Evolutionary conservation across 1,140 invertebrate species (phyloP).

Genomic region (Drosophila kanapiae): DNA sequence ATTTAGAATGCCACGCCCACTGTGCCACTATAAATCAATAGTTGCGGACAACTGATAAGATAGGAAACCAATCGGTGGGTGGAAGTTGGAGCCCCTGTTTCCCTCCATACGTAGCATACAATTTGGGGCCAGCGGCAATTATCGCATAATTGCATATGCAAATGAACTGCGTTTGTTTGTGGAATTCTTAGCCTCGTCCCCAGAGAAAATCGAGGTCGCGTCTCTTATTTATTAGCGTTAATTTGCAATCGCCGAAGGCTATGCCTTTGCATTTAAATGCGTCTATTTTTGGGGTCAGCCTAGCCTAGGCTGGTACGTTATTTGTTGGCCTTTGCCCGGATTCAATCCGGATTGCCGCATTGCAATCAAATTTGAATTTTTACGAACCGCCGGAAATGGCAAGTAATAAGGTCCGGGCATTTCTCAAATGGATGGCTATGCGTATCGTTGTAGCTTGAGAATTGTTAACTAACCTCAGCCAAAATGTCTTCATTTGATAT

Average conservation of each 20-base stretch:
- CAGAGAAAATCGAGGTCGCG: slow-evolving; percentile 40
- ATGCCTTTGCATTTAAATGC: slow-evolving; percentile 58
- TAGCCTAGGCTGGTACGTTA: not conserved
- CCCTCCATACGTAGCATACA: slow-evolving; percentile 33
- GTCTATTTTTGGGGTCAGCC: slow-evolving; percentile 58
- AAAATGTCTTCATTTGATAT: slow-evolving; percentile 56
- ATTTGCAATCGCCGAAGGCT: slow-evolving; percentile 75
- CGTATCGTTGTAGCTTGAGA: slow-evolving; percentile 33
- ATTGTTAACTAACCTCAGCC: slow-evolving; percentile 30
- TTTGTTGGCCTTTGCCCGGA: slow-evolving; percentile 75
- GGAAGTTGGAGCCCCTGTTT: not conserved
- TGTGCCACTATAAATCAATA: slow-evolving; percentile 57
- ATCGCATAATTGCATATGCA: slow-evolving; percentile 37
- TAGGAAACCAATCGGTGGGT: slow-evolving; percentile 23
- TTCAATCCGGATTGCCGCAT: slow-evolving; percentile 64
- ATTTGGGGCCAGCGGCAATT: slow-evolving; percentile 56
- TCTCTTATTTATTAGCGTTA: slow-evolving; percentile 72
- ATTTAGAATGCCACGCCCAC: slow-evolving; percentile 34
- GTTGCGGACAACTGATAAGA: slow-evolving; percentile 68
- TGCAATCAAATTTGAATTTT: slow-evolving; percentile 84
- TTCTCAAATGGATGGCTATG: slow-evolving; percentile 47
- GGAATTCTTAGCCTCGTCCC: slow-evolving; percentile 5
- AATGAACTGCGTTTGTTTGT: slow-evolving; percentile 6
- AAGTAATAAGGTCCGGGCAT: slow-evolving; percentile 58
- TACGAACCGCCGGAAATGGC: slow-evolving; percentile 70